Base-by-base conservation (phyloP, 2,113 vertebrate genomes). In the Phaethon lepturus region DNA sequence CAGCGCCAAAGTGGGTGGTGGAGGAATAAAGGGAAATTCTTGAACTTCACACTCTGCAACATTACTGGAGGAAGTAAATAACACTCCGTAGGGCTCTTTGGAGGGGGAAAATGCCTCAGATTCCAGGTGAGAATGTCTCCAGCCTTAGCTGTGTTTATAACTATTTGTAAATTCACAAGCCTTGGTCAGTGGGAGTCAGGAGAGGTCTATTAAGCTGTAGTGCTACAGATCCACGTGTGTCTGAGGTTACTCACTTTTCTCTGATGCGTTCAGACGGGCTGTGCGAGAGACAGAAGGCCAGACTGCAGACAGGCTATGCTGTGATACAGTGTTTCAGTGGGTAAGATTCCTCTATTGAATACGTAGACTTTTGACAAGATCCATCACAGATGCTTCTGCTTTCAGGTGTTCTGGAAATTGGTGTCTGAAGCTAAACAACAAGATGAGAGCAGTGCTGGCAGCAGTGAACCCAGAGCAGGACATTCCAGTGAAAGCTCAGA, bases 161-260 rank as follows among this genome's bases (percentile, higher is more conserved):
- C 63, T 68, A 23, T 64, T 86, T 94, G 15, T 23, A 62, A 64
- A 56, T 76, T 49, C 26, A 23, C 13, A 60, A 13, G 16, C 55
- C 45, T 69, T 60, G 40, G 22, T 88, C 40, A 62, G 40, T 12
- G 35, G 19, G 19, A 64, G 23, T 40, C 44, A 86, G 52, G 42
- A 80, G 35, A 59, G 16, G 15, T 68, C 62, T 79, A 1, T 35
- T 0, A 13, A 49, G 63, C 38, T 79, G 29, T 18, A 25, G 58
- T n/a, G 45, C 50, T 83, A 17, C 63, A 62, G 45, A 47, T 69
- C 25, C 4, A 6, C 6, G 9, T 11, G 9, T 35, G 3, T 35
- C 17, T 56, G 35, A 62, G 17, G 14, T 58, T n/a, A 9, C 0
- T 0, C 0, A 0, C 13, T 75, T 44, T 47, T 23, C 64, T 59